Conservation (phyloP, 1,140 invertebrate species). For the Luehdorfia chinensis region DNA sequence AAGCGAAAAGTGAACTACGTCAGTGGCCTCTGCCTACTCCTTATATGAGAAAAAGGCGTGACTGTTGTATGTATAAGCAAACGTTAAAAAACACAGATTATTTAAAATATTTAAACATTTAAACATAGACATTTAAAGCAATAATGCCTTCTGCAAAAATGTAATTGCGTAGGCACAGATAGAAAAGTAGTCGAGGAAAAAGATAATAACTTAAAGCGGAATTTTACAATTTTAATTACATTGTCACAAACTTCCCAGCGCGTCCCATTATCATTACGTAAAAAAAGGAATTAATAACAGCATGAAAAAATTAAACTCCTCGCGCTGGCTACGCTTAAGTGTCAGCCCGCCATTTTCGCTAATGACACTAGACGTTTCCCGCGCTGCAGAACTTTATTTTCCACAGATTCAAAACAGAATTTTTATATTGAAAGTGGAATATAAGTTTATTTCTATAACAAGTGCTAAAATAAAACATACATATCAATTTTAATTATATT, state of each 20-base stretch:
- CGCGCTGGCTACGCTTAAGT: constrained; percentile 53
- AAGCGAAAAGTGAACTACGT: too few relatives aligned
- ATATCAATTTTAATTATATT: constrained; percentile 12
- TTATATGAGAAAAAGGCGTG: too few relatives aligned
- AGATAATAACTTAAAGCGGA: constrained; percentile 16
- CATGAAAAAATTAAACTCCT: constrained; percentile 48
- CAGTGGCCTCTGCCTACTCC: too few relatives aligned
- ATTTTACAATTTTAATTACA: constrained; percentile 40
- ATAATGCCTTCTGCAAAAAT: constrained; percentile 8
- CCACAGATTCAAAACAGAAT: constrained; percentile 14
- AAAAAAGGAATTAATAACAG: constrained; percentile 52
- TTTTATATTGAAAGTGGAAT: constrained; percentile 25
- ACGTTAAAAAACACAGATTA: too few relatives aligned
- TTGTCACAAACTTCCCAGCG: constrained; percentile 41
- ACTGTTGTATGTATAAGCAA: too few relatives aligned
- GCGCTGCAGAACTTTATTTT: constrained; percentile 23
- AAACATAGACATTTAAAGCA: not conserved
- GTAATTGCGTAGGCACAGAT: constrained; percentile 13
- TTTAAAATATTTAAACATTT: too few relatives aligned
- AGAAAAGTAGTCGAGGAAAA: constrained; percentile 15
- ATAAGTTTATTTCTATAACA: constrained; percentile 47
- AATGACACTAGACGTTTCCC: constrained; percentile 58
- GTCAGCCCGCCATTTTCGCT: constrained; percentile 42
- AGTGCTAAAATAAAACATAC: constrained; percentile 33
- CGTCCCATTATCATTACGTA: constrained; percentile 46